phyloP scores from a whole-genome alignment of 1,140 invertebrate species.

The Macrobrachium nipponense region DNA sequence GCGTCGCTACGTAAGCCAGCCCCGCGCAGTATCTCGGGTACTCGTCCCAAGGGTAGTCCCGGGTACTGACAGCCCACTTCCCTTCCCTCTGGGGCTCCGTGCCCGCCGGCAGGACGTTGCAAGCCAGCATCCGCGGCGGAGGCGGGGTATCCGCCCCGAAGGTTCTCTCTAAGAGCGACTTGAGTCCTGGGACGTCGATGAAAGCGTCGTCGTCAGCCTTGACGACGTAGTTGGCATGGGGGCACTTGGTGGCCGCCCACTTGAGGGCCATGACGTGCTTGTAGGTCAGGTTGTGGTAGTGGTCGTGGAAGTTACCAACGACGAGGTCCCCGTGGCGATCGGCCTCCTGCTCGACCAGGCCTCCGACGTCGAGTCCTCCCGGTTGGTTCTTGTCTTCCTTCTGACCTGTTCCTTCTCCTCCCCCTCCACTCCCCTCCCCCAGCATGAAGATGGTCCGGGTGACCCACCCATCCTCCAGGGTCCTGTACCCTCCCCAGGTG shows the following conservation, averaged over 20 bases:
- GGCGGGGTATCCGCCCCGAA: conserved; percentile 60
- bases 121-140: conserved; percentile 66
- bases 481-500: conserved; percentile 65
- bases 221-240: conserved; percentile 68
- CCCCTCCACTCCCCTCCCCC: conserved; percentile 62
- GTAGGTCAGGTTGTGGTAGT: conserved; percentile 70
- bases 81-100: conserved; percentile 67
- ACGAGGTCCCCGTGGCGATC: conserved; percentile 67
- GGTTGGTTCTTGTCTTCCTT: conserved; percentile 34
- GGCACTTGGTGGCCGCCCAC: conserved; percentile 70
- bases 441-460: conserved; percentile 67
- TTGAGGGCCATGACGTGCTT: conserved; percentile 71
- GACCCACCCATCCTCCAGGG: conserved; percentile 58
- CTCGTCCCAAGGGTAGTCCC: conserved; percentile 66
- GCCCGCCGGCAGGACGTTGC: conserved; percentile 68
- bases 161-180: conserved; percentile 66
- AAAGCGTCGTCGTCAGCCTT: conserved; percentile 74
- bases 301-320: conserved; percentile 69
- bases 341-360: conserved; percentile 63
- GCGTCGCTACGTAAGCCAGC: conserved; percentile 68
- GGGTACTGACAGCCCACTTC: conserved; percentile 69
- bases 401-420: conserved; percentile 66
- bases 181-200: conserved; percentile 70
- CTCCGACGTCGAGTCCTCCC: conserved; percentile 3
- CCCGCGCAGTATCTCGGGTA: conserved; percentile 70